phyloP scores from a whole-genome alignment of 1,140 invertebrate species.

The Zophobas morio region DNA sequence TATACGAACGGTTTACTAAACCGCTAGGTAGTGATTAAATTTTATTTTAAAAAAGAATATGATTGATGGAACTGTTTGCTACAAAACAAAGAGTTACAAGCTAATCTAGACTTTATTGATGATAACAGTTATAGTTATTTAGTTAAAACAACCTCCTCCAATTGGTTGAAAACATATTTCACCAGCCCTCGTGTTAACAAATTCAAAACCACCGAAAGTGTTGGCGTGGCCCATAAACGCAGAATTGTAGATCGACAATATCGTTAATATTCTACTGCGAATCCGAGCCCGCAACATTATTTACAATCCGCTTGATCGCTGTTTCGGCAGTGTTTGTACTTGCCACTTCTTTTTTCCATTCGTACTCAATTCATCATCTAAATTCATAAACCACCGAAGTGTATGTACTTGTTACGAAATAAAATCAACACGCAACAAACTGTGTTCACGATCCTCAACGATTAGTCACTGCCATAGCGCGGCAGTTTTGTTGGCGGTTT shows the following conservation, averaged over 20 bases:
- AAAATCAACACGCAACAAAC: slow-evolving; percentile 33
- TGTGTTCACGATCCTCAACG: slow-evolving; percentile 28
- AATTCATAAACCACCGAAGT: slow-evolving; percentile 27
- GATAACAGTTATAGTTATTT: too few species aligned
- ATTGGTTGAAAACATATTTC: too few species aligned
- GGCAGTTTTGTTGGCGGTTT: slow-evolving; percentile 10
- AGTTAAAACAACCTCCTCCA: too few species aligned
- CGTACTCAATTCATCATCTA: slow-evolving; percentile 37
- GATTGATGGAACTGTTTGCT: too few species aligned
- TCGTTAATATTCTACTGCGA: background rate
- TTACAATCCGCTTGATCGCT: slow-evolving; percentile 8
- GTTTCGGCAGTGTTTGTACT: slow-evolving; percentile 34
- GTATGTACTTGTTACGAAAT: slow-evolving; percentile 38
- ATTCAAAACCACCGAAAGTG: too few species aligned
- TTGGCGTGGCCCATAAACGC: background rate
- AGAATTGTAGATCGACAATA: slow-evolving; percentile 16
- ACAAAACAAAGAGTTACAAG: too few species aligned
- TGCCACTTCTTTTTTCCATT: slow-evolving; percentile 23
- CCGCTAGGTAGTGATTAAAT: too few species aligned
- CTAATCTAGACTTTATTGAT: too few species aligned
- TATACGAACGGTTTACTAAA: too few species aligned
- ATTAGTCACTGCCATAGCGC: slow-evolving; percentile 37
- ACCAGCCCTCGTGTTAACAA: too few species aligned
- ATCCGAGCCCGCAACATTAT: slow-evolving; percentile 2
- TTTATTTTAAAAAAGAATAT: too few species aligned